Conservation (phyloP, 2,888 invertebrate genomes). For the Subacronicta megacephala region DNA sequence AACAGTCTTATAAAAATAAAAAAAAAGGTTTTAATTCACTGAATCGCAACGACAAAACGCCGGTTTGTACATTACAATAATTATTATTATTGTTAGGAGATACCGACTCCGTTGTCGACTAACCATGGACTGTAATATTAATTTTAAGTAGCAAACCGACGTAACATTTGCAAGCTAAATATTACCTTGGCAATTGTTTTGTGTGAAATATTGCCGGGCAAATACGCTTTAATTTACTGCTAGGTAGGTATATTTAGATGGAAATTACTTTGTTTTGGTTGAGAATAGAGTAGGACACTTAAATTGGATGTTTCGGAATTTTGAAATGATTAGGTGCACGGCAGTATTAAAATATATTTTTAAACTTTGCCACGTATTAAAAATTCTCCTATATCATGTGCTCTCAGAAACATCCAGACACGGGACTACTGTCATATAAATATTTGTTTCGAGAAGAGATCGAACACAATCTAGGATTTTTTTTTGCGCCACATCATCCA, state of each 20-base stretch:
- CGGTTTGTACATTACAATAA: slow-evolving; percentile 57
- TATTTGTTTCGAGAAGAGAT: too few relatives aligned
- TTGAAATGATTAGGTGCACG: too few relatives aligned
- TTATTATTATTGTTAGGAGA: slow-evolving; percentile 67
- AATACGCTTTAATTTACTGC: slow-evolving; percentile 43
- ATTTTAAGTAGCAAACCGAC: slow-evolving; percentile 65
- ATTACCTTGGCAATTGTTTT: slow-evolving; percentile 60
- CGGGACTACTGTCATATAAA: too few relatives aligned
- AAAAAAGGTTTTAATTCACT: background rate
- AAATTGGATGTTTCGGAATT: too few relatives aligned
- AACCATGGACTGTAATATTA: slow-evolving; percentile 68
- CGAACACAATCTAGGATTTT: too few relatives aligned
- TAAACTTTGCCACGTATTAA: too few relatives aligned
- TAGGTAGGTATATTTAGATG: slow-evolving; percentile 32
- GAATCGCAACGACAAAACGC: slow-evolving; percentile 31
- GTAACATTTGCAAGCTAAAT: slow-evolving; percentile 64
- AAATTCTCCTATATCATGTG: too few relatives aligned
- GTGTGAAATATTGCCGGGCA: slow-evolving; percentile 47
- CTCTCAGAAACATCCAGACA: too few relatives aligned
- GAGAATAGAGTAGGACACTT: slow-evolving; percentile 24
- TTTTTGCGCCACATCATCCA: too few relatives aligned
- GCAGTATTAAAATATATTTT: too few relatives aligned
- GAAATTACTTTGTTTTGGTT: slow-evolving; percentile 14
- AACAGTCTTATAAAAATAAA: too few relatives aligned
- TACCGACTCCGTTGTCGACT: slow-evolving; percentile 60